Conservation (phyloP, 2,888 invertebrate genomes). For the Nudaria mundana region DNA sequence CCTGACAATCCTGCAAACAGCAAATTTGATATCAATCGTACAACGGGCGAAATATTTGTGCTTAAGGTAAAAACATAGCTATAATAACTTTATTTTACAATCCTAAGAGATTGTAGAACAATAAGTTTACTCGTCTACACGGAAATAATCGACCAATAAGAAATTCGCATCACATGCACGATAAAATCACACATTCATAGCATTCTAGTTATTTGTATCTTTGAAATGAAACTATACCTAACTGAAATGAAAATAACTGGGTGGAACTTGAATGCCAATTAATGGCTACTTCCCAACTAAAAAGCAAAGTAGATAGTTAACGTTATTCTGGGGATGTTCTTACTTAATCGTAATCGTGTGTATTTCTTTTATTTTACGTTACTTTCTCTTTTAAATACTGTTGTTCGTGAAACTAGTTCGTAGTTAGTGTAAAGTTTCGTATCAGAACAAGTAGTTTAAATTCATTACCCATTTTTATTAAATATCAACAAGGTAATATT, state of each 20-base stretch:
- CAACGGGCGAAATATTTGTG: slow-evolving; percentile 97
- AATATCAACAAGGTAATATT: no score
- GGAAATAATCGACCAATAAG: slow-evolving; percentile 34
- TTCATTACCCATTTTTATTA: no score
- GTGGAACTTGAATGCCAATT: slow-evolving; percentile 47
- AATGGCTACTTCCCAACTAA: slow-evolving; percentile 13
- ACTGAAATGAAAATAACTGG: slow-evolving; percentile 47
- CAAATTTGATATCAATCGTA: slow-evolving; percentile 97
- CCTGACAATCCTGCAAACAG: slow-evolving; percentile 96
- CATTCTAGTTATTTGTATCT: slow-evolving; percentile 51
- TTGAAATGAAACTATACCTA: slow-evolving; percentile 49
- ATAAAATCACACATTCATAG: slow-evolving; percentile 58
- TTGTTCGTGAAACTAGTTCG: no score
- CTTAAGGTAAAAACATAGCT: no score
- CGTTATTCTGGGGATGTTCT: no score
- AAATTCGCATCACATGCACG: slow-evolving; percentile 53
- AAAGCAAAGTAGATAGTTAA: slow-evolving; percentile 18
- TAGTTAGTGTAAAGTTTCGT: no score
- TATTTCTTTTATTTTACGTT: no score
- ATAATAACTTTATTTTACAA: no score
- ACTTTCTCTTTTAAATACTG: no score
- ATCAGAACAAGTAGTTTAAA: no score
- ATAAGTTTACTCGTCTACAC: slow-evolving; percentile 28
- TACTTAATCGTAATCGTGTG: no score
- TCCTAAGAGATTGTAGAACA: no score